phyloP scores from a whole-genome alignment of 2,888 invertebrate genomes.

The Conistra vaccinii region DNA sequence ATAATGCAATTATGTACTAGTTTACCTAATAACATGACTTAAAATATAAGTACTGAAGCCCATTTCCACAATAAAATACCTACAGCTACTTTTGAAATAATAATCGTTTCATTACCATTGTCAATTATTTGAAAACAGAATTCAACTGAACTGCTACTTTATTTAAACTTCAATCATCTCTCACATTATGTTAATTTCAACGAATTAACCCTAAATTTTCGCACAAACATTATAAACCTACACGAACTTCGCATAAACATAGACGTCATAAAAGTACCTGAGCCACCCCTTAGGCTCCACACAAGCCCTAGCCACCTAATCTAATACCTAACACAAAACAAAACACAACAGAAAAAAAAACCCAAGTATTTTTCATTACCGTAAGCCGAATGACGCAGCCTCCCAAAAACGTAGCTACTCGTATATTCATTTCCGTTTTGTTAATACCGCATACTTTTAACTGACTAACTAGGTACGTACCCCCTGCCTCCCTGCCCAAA shows the following conservation, averaged over 20 bases:
- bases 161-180: not conserved
- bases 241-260: not conserved
- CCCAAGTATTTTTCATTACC: slow-evolving; percentile 89
- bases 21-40: not conserved
- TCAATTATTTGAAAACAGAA: not conserved
- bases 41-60: too few species aligned
- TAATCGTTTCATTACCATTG: not conserved
- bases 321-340: slow-evolving; percentile 57
- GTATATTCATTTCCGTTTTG: slow-evolving; percentile 91
- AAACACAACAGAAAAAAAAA: slow-evolving; percentile 78
- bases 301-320: slow-evolving; percentile 48
- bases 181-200: too few species aligned
- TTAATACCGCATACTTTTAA: slow-evolving; percentile 91
- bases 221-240: not conserved
- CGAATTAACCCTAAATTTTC: too few species aligned
- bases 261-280: not conserved
- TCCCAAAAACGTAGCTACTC: slow-evolving; percentile 87
- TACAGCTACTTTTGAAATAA: not conserved
- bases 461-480: slow-evolving; percentile 89
- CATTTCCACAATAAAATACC: not conserved
- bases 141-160: not conserved
- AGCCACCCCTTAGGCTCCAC: not conserved
- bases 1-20: not conserved
- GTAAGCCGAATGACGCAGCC: slow-evolving; percentile 88
- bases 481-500: slow-evolving; percentile 77